A percentile compares a stretch with the other conserved stretches of the same genome.
Conservation (phyloP, 2,797 vertebrate genomes). For the Triplophysa bombifrons region DNA sequence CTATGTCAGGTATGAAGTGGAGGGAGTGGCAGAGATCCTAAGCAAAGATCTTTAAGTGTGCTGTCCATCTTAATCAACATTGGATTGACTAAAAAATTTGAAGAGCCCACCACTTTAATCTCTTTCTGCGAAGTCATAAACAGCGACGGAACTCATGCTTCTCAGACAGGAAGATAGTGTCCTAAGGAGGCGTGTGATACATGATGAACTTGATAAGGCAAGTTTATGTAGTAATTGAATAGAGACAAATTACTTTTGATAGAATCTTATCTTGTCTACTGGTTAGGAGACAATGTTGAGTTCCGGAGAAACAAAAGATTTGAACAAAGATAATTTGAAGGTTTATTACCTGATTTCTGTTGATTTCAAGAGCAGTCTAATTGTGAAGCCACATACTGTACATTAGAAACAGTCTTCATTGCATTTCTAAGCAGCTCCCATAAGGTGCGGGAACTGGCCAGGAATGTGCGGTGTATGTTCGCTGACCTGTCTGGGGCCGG, state of each 20-base stretch:
- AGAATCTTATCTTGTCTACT: not conserved
- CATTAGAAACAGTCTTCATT: not conserved
- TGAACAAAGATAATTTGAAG: not conserved
- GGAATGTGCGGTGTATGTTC: slow-evolving; percentile 57
- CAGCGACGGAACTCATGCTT: not conserved
- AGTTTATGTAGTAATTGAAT: not conserved
- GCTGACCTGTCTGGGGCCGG: slow-evolving; percentile 55
- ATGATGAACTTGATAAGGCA: not conserved
- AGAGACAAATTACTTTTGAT: not conserved
- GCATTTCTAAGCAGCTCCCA: slow-evolving; percentile 36
- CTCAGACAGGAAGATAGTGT: slow-evolving; percentile 16
- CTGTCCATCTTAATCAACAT: slow-evolving; percentile 12
- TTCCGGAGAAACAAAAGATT: not conserved
- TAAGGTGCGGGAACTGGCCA: slow-evolving; percentile 28
- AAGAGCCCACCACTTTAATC: slow-evolving; percentile 13
- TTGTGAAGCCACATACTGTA: not conserved
- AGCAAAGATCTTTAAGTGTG: slow-evolving; percentile 8
- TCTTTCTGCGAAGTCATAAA: not conserved
- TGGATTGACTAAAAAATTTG: slow-evolving; percentile 4
- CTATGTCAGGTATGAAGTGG: slow-evolving; percentile 25
- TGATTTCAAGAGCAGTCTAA: not conserved
- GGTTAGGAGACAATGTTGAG: not conserved
- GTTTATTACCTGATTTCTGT: not conserved
- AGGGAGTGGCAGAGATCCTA: slow-evolving; percentile 14
- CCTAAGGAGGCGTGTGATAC: not conserved